phyloP scores from a whole-genome alignment of 2,797 vertebrate genomes.

The Phrynocephalus forsythii region DNA sequence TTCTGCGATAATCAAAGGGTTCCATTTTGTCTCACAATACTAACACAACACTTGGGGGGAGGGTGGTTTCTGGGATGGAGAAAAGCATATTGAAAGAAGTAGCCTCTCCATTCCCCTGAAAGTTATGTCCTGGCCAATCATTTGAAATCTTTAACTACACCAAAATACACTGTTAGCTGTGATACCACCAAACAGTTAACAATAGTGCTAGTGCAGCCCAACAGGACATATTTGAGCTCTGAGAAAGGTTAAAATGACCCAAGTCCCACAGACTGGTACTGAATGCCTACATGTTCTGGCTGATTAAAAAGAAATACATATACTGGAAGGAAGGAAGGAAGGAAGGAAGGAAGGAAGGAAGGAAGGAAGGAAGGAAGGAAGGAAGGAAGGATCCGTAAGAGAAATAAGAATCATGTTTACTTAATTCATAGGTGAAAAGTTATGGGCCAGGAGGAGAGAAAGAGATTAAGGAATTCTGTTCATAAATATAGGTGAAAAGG shows the following conservation, averaged over 20 bases:
- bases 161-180: neutral
- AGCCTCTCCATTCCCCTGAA: neutral
- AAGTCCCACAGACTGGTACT: neutral
- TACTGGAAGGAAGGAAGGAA: neutral
- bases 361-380: neutral
- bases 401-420: constrained; percentile 36
- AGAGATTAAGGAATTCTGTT: constrained; percentile 41
- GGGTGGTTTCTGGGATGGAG: neutral
- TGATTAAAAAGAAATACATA: neutral
- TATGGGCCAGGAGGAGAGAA: constrained; percentile 33
- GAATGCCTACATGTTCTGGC: neutral
- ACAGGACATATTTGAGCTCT: no score
- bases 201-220: neutral
- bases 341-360: neutral
- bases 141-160: neutral
- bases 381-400: neutral
- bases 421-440: constrained; percentile 38
- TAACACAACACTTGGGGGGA: neutral
- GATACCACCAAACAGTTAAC: neutral
- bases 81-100: neutral
- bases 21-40: neutral
- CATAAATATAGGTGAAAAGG: constrained; percentile 72
- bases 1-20: neutral
- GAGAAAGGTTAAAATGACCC: neutral
- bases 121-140: neutral